phyloP scores from a whole-genome alignment of 2,797 vertebrate genomes.

The Eulemur rubriventer region DNA sequence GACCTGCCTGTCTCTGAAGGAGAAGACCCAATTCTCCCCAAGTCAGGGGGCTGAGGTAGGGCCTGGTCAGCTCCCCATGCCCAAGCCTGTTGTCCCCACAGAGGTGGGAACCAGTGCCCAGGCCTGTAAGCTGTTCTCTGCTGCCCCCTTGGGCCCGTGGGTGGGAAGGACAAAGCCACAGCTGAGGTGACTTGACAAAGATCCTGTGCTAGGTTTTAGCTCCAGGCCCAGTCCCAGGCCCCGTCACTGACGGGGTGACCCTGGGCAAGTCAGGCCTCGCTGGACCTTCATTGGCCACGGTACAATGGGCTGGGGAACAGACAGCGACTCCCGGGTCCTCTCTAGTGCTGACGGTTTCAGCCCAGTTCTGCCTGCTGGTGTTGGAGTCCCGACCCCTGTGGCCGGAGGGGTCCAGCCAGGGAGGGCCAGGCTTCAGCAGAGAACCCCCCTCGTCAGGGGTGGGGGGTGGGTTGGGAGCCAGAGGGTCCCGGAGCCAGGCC shows the following conservation, averaged over 20 bases:
- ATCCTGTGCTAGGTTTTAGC: not conserved
- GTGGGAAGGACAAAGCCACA: not conserved
- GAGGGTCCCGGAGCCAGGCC: not conserved
- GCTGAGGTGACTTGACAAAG: not conserved
- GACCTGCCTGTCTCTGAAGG: not conserved
- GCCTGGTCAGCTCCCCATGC: not conserved
- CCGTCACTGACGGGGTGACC: fast-evolving
- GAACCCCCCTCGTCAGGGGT: not conserved
- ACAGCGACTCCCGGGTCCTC: fast-evolving
- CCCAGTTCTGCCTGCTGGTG: no score
- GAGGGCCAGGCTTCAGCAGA: not conserved
- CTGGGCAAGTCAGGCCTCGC: not conserved
- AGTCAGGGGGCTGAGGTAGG: not conserved
- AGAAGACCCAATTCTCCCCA: not conserved
- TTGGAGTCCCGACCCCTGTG: not conserved
- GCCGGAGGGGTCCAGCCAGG: no score
- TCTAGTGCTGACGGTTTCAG: not conserved
- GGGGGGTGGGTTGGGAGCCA: fast-evolving
- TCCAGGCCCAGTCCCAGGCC: not conserved
- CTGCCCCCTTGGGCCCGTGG: not conserved
- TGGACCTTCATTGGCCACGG: fast-evolving
- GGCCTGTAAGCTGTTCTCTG: not conserved
- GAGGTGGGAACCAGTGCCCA: not conserved
- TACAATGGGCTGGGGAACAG: not conserved
- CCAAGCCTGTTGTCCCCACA: not conserved